A percentile compares a stretch with the other conserved stretches of the same genome.
Evolutionary conservation across 2,797 vertebrate species (phyloP).

Genomic region (Channa striata): DNA sequence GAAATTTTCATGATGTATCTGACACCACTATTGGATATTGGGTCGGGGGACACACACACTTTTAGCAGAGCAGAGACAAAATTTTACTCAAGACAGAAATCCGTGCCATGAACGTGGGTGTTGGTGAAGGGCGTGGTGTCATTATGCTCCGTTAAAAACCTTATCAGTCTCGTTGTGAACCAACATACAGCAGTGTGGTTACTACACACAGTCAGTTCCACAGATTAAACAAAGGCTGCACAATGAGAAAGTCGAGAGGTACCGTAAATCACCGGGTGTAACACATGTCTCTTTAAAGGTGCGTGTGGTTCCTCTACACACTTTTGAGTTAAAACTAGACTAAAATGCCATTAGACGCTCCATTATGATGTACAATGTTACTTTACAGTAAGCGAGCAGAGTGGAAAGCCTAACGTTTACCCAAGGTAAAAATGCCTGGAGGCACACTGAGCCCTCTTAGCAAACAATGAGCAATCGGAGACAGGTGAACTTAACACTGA

Average conservation of each 20-base stretch:
- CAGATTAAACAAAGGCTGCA: conserved; percentile 50
- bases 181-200: conserved; percentile 32
- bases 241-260: neutral
- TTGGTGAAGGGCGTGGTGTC: too few relatives aligned
- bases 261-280: neutral
- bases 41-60: too few relatives aligned
- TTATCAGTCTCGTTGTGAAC: conserved; percentile 2
- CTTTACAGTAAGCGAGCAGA: neutral
- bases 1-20: too few relatives aligned
- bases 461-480: conserved; percentile 54
- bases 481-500: neutral
- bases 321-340: neutral
- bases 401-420: conserved; percentile 39
- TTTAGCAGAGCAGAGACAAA: too few relatives aligned
- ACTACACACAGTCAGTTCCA: conserved; percentile 50
- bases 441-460: conserved; percentile 44
- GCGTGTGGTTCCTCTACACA: neutral
- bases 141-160: conserved; percentile 2
- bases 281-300: neutral
- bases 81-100: too few relatives aligned
- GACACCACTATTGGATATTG: too few relatives aligned
- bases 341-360: too few relatives aligned
- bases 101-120: too few relatives aligned
- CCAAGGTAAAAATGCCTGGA: conserved; percentile 26
- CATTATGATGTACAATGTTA: too few relatives aligned